Evolutionary conservation across 1,140 invertebrate species (phyloP).

Genomic region (Idris sp.): DNA sequence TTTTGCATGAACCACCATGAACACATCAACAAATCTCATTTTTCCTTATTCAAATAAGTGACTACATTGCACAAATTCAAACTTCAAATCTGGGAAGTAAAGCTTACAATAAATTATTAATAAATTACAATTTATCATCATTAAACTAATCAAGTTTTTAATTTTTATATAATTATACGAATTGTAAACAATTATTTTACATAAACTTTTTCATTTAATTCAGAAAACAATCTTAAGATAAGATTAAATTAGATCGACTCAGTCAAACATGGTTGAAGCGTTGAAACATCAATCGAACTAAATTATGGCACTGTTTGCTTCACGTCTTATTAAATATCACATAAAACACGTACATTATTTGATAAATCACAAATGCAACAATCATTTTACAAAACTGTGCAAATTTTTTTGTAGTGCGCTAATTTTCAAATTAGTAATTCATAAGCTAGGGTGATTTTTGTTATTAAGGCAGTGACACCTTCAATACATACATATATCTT

Average conservation of each 20-base stretch:
- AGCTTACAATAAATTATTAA: not conserved
- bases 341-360: conserved; percentile 39
- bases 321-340: conserved; percentile 48
- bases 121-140: not conserved
- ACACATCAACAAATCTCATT: conserved; percentile 44
- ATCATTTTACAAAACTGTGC: conserved; percentile 18
- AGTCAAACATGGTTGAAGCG: not conserved
- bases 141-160: too few species aligned
- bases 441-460: conserved; percentile 2
- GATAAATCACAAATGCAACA: conserved; percentile 28
- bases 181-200: too few species aligned
- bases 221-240: conserved; percentile 34
- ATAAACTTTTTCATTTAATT: conserved; percentile 46
- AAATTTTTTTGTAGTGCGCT: conserved; percentile 34
- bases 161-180: conserved; percentile 44
- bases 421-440: conserved; percentile 6
- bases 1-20: conserved; percentile 27
- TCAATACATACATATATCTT: conserved; percentile 37
- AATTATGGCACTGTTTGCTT: conserved; percentile 49
- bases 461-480: not conserved
- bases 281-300: conserved; percentile 28
- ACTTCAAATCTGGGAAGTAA: conserved; percentile 4
- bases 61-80: conserved; percentile 36
- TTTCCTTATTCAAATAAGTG: too few species aligned
- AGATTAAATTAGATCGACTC: conserved; percentile 15